phyloP scores from a whole-genome alignment of 2,888 invertebrate genomes.

The Drosophila longiperda region DNA sequence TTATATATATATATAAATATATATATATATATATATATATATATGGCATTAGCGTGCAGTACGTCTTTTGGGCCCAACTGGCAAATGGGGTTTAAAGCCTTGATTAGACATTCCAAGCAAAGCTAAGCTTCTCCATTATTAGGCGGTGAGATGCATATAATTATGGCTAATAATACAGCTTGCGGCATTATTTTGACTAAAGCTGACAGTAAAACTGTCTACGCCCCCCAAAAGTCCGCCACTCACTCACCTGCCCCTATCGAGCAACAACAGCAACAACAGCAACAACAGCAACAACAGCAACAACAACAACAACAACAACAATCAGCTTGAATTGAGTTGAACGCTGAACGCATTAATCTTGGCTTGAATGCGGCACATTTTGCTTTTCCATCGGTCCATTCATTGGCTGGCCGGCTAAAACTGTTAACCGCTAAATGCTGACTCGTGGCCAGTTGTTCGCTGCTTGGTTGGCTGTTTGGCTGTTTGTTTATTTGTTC shows the following conservation, averaged over 20 bases:
- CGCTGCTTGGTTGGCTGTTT: slow-evolving; percentile 25
- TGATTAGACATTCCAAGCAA: slow-evolving; percentile 53
- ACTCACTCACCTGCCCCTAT: slow-evolving; percentile 31
- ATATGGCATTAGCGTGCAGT: slow-evolving; percentile 11
- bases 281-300: slow-evolving; percentile 38
- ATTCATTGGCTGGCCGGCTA: slow-evolving; percentile 39
- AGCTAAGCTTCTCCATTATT: slow-evolving; percentile 62
- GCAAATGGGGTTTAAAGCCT: slow-evolving; percentile 27
- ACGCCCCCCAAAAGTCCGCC: slow-evolving; percentile 51
- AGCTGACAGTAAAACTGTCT: slow-evolving; percentile 77
- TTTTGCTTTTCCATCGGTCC: slow-evolving; percentile 60
- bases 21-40: neutral
- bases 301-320: slow-evolving; percentile 20
- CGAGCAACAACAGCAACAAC: slow-evolving; percentile 13
- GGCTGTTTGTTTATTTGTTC: slow-evolving; percentile 7
- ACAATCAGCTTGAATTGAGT: slow-evolving; percentile 35
- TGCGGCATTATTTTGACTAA: slow-evolving; percentile 71
- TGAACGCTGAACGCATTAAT: slow-evolving; percentile 75
- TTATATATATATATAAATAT: neutral
- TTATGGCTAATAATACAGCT: slow-evolving; percentile 78
- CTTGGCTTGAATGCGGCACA: slow-evolving; percentile 61
- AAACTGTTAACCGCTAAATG: slow-evolving; percentile 30
- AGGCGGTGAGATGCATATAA: slow-evolving; percentile 71
- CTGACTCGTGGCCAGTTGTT: slow-evolving; percentile 47
- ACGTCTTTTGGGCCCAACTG: slow-evolving; percentile 11